Evolutionary conservation across 2,113 vertebrate genomes (phyloP).

Genomic region (Poecilia latipinna): DNA sequence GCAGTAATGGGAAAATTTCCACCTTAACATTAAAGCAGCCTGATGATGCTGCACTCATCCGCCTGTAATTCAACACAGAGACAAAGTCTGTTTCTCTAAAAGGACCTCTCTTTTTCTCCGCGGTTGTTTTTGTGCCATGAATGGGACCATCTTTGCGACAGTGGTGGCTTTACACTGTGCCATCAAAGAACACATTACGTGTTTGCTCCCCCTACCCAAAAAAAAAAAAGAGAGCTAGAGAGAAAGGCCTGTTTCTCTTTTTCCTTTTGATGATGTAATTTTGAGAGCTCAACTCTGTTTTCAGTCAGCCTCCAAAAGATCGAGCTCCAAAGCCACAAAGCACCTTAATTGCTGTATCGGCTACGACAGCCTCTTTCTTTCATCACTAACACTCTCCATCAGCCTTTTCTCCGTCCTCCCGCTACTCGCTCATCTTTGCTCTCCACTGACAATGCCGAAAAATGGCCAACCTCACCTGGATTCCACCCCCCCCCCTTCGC

Average conservation of each 20-base stretch:
- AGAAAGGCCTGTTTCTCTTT: neutral
- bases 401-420: constrained; percentile 48
- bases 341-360: constrained; percentile 61
- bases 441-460: constrained; percentile 41
- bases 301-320: constrained; percentile 40
- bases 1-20: neutral
- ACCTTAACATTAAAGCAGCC: constrained; percentile 6
- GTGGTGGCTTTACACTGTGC: neutral
- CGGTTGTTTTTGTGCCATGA: constrained; percentile 7
- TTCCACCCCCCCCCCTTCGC: neutral
- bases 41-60: neutral
- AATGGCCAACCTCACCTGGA: neutral
- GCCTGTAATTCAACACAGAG: neutral
- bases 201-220: neutral
- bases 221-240: neutral
- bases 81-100: neutral
- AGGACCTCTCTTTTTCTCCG: neutral
- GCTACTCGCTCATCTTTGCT: constrained; percentile 47
- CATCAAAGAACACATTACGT: constrained; percentile 14
- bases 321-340: constrained; percentile 37
- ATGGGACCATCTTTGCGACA: neutral
- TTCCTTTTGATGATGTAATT: constrained; percentile 25
- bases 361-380: constrained; percentile 56
- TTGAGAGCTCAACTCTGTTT: constrained; percentile 40
- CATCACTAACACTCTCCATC: constrained; percentile 56